Conservation (phyloP, 2,113 vertebrate genomes). For the Chamaea fasciata region DNA sequence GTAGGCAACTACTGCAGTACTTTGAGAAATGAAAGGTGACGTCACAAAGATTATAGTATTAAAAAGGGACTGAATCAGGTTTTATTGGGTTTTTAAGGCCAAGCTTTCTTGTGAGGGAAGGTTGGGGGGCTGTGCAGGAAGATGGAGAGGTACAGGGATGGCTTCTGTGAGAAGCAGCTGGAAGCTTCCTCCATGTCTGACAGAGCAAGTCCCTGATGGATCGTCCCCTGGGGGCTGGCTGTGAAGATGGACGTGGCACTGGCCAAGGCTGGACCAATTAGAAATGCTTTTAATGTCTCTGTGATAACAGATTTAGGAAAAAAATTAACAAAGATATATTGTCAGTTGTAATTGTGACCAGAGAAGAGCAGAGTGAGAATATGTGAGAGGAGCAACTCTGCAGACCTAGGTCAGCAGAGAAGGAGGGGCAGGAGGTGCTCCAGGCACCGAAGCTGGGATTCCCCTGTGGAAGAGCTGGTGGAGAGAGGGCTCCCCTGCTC, state of each 20-base stretch:
- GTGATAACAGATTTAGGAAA: not conserved
- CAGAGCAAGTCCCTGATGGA: not conserved
- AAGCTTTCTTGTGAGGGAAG: not conserved
- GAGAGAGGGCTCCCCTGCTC: not conserved
- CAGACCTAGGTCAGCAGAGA: not conserved
- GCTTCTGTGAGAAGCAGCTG: not conserved
- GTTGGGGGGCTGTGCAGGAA: rapidly evolving
- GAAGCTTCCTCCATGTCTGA: rapidly evolving
- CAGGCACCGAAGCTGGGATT: rapidly evolving
- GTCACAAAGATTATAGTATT: not conserved
- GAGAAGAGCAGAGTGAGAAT: not conserved
- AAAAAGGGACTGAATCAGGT: not conserved
- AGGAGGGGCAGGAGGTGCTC: not conserved
- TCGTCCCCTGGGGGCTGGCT: no score
- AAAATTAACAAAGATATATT: not conserved
- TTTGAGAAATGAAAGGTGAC: constrained; percentile 2
- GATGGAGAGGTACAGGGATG: not conserved
- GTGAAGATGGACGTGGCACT: not conserved
- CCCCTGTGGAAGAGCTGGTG: not conserved
- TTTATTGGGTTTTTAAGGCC: not conserved
- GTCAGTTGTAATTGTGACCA: not conserved
- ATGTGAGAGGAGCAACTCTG: not conserved
- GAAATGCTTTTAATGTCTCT: not conserved
- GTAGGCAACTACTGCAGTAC: not conserved
- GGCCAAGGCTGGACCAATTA: not conserved